These are phyloP conservation scores for Anabas testudineus DNA, from an alignment of 2,797 vertebrate species.

Conservation along the genomic window DNA sequence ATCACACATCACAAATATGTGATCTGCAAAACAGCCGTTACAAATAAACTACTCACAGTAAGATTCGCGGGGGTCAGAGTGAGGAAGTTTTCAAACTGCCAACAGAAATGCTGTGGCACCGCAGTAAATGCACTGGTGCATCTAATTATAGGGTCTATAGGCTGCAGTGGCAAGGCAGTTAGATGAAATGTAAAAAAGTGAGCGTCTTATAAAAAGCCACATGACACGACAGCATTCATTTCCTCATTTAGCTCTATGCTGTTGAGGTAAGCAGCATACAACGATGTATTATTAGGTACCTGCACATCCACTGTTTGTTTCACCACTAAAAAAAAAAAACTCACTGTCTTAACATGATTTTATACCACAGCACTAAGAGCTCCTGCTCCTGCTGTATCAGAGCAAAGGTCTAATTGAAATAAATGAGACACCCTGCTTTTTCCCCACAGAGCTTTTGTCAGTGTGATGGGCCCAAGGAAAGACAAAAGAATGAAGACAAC, in stretches of 20 bases:
- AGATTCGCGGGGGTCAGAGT: neutral
- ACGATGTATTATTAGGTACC: conserved; percentile 23
- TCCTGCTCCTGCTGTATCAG: conserved; percentile 40
- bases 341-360: conserved; percentile 14
- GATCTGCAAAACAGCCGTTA: neutral
- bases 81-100: neutral
- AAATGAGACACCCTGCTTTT: conserved; percentile 52
- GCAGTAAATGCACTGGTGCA: neutral
- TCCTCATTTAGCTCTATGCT: conserved; percentile 1
- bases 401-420: conserved; percentile 68
- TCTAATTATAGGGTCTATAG: neutral
- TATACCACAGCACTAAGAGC: conserved; percentile 13
- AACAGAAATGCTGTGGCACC: neutral
- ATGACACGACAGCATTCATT: conserved; percentile 2
- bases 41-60: neutral
- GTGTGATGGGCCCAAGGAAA: conserved; percentile 39
- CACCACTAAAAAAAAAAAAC: conserved; percentile 12
- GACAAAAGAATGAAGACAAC: conserved; percentile 45
- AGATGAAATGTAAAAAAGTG: conserved; percentile 15
- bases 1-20: conserved; percentile 13
- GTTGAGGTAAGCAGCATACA: conserved; percentile 22
- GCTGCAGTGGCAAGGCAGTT: neutral
- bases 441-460: conserved; percentile 50
- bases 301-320: conserved; percentile 4
- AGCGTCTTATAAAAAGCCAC: conserved; percentile 34